phyloP scores from a whole-genome alignment of 1,140 invertebrate species.

The Drosophila biarmipes region DNA sequence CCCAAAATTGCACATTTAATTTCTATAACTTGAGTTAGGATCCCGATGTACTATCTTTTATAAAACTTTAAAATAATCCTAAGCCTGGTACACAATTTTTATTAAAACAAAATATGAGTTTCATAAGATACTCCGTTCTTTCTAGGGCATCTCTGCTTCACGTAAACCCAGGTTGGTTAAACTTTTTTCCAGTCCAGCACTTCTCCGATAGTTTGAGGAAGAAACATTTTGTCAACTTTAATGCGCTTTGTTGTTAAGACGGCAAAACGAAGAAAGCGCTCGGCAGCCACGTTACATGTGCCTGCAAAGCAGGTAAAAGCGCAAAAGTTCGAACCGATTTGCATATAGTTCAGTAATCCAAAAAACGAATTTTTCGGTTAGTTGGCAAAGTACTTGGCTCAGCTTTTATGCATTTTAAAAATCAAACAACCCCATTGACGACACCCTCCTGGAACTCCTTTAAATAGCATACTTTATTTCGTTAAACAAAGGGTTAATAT shows the following conservation, averaged over 20 bases:
- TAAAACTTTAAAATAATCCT: too few relatives aligned
- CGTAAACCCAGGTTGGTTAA: not conserved
- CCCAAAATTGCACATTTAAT: too few relatives aligned
- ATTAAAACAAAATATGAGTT: too few relatives aligned
- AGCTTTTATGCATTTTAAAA: constrained; percentile 26
- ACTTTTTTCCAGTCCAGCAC: constrained; percentile 24
- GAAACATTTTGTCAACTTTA: constrained; percentile 72
- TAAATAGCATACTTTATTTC: constrained; percentile 29
- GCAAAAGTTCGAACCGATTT: constrained; percentile 63
- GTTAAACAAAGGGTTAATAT: constrained; percentile 26
- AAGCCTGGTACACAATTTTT: too few relatives aligned
- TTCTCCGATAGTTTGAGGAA: constrained; percentile 53
- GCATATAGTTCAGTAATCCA: constrained; percentile 41
- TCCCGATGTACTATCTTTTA: constrained; percentile 3
- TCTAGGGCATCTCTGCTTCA: constrained; percentile 18
- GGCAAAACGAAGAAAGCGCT: constrained; percentile 16
- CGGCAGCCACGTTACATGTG: constrained; percentile 21
- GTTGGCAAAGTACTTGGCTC: constrained; percentile 31
- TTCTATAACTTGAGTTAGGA: too few relatives aligned
- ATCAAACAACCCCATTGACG: constrained; percentile 1
- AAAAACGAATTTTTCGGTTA: constrained; percentile 38
- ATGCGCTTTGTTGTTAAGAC: constrained; percentile 64
- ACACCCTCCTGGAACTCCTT: not conserved
- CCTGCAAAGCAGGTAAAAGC: constrained; percentile 41
- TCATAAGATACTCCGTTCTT: not conserved